Percentiles rank a stretch among this genome's conserved stretches.
phyloP scores from a whole-genome alignment of 1,140 invertebrate species.

The Popillia japonica region DNA sequence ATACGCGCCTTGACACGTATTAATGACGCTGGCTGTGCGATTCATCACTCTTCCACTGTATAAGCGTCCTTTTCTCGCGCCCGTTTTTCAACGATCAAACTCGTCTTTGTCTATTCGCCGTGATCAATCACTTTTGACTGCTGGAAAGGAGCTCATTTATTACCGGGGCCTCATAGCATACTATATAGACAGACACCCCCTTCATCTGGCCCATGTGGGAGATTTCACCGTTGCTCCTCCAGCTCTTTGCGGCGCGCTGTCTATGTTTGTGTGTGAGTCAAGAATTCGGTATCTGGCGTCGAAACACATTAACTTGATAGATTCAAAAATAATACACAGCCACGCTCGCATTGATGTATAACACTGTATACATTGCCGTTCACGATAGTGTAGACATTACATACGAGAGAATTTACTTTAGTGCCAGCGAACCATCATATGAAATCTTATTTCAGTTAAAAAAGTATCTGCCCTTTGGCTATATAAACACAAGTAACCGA shows the following conservation, averaged over 20 bases:
- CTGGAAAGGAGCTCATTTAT: conserved; percentile 59
- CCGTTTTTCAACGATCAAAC: conserved; percentile 52
- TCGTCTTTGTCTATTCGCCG: conserved; percentile 56
- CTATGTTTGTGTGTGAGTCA: conserved; percentile 13
- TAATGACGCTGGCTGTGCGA: conserved; percentile 57
- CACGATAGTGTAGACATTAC: no score
- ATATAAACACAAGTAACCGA: no score
- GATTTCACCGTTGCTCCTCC: not conserved
- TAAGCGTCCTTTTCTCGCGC: conserved; percentile 47
- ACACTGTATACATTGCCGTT: not conserved
- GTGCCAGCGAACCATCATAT: no score
- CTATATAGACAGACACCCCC: not conserved
- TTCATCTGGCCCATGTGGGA: conserved; percentile 10
- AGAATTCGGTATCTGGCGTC: conserved; percentile 12
- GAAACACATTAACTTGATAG: conserved; percentile 29
- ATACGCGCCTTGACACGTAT: conserved; percentile 58
- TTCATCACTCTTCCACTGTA: conserved; percentile 57
- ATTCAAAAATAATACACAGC: conserved; percentile 21
- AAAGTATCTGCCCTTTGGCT: no score
- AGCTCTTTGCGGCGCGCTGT: not conserved
- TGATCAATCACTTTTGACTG: conserved; percentile 60
- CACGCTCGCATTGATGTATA: not conserved
- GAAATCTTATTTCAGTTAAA: no score
- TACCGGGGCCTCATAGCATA: conserved; percentile 41
- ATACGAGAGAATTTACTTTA: no score